Evolutionary conservation across 1,140 invertebrate genomes (phyloP), one percentile per base, ranked within the genome.

Genomic region (Apocrypta bakeri): DNA sequence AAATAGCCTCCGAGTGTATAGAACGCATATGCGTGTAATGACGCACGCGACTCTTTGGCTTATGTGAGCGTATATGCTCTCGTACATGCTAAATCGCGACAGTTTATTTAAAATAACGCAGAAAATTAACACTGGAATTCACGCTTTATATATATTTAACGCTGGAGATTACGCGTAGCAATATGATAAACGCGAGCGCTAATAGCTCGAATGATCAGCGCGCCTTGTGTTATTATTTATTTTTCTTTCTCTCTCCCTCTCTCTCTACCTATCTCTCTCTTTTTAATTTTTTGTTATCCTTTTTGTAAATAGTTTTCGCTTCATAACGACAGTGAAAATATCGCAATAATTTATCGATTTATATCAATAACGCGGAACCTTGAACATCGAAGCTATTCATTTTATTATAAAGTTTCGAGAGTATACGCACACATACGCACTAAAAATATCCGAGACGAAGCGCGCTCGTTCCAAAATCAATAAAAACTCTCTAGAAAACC

Each of bases 1-100:
- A 66, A 66, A 66, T 66, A 66, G 27, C 25, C 24, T 11, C 25
- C 2, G 24, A 7, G 7, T 61, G 33, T 9, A 37, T 9, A 37
- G 33, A 4, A 6, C 17, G 17, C 48, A 17, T 21, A n/a, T 3
- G 14, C 25, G 25, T 37, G 2, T 66, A 66, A 66, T 66, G 25
- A 66, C 63, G 63, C 63, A 66, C 63, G 63, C 63, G 63, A 66
- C 27, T n/a, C n/a, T 66, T 66, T 14, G 27, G 12, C 63, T 66
- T n/a, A 21, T 56, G 21, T 21, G 17, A 21, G 48, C 48, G 17
- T 37, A 9, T 9, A 9, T 9, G 33, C 33, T 37, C 48, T 6
- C 48, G 17, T 56, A 21, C n/a, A 56, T 56, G 48, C 21, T 56
- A 56, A 56, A 56, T 56, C 48, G 48, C n/a, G 21, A 56, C 48